Evolutionary conservation across 2,797 vertebrate species (phyloP), one percentile per base, ranked within the genome.

Genomic region (Rhynchotus rufescens): DNA sequence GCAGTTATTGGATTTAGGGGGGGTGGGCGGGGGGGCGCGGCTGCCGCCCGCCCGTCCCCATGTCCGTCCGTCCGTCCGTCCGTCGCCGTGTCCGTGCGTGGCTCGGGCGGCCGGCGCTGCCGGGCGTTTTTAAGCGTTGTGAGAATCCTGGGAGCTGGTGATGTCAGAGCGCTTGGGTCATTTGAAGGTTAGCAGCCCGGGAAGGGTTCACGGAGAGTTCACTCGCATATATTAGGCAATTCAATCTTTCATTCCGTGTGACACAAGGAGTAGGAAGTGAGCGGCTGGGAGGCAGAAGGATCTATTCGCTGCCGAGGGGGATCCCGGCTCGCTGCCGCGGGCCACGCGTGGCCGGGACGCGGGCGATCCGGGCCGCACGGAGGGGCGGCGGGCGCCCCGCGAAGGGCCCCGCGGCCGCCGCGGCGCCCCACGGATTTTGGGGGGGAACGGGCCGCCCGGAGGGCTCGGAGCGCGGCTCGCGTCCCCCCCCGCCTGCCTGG

Each of bases 151-250:
- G 98, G 98, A 98, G 98, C 97, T 98, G 97, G 97, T 99, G 99
- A 99, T 99, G 99, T 99, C 99, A 99, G 98, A 98, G 97, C 92
- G 97, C 98, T 97, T 97, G 98, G 99, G 98, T 99, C 99, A 98
- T 98, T 98, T 98, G 99, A 98, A 98, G 99, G 99, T 98, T 98
- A 99, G 98, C 99, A 98, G 99, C 98, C 98, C 98, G 98, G 97
- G 98, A 98, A 98, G 98, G 99, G 99, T 99, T 99, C 99, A 99
- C 96, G 78, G 97, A 98, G 98, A 99, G 99, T 99, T 99, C 99
- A 99, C 95, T 95, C 97, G 98, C 98, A 99, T 99, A 99, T 98
- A 99, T 99, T 99, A 99, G 98, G 98, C 98, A 98, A 98, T 98
- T 98, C 99, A 98, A 99, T 99, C 99, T 99, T 98, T 99, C 99